Evolutionary conservation across 2,797 vertebrate genomes (phyloP), one percentile per base, ranked within the genome.

Genomic region (Bucorvus abyssinicus): DNA sequence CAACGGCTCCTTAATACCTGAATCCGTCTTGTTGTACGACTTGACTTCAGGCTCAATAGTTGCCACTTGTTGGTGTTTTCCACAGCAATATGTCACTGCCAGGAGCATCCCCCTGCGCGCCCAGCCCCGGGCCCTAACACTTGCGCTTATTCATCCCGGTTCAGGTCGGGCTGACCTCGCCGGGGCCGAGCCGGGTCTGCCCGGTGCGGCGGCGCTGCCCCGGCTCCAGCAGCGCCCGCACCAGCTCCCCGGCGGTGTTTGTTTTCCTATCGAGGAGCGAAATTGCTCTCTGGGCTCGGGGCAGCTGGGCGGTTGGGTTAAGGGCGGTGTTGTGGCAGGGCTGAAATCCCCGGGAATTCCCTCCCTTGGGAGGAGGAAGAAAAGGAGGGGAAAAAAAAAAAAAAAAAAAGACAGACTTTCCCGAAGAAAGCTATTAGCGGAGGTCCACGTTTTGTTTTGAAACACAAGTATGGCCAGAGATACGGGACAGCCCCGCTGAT

Each of bases 1-100:
- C 93, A 63, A 38, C 21, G 1, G 75, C 70, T 74, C 78, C 34
- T 74, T 91, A 93, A 91, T 91, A 93, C 93, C 94, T 83, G 90
- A 77, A 36, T 15, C 90, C 68, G 83, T 90, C 92, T 87, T 65
- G 64, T 73, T 63, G 78, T 53, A 34, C 92, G 77, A 52, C 84
- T 95, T 95, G 52, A 79, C 92, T 90, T 60, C 36, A 14, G 82
- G 71, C 89, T 87, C 68, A 96, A 96, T 89, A 77, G 93, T 87
- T 76, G 71, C 93, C 2, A 12, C 83, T 90, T 82, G 92, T 95
- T 95, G 93, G 81, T 87, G 78, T 91, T 89, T 84, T 94, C 92
- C 92, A 83, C 93, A 89, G 93, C 94, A 90, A 87, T 93, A 74
- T 85, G 87, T 94, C 94, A 94, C 5, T 95, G 95, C 92, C 95